Percentiles rank a stretch among this genome's conserved stretches.
Evolutionary conservation across 1,140 invertebrate species (phyloP).

Genomic region (Euglossa dilemma): DNA sequence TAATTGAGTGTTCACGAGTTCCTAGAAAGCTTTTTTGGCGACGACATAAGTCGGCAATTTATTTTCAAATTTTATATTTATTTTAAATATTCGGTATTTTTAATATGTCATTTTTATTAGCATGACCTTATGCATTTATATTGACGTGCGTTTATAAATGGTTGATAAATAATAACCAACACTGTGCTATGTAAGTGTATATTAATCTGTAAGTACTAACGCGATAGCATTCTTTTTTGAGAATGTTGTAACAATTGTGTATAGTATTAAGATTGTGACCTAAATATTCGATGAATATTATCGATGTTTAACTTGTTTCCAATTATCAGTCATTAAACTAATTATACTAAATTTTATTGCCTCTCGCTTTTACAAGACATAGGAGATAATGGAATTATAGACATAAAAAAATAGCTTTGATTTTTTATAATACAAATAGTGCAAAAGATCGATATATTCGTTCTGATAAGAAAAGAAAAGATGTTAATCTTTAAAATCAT

Average conservation of each 20-base stretch:
- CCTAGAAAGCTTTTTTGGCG: conserved; percentile 51
- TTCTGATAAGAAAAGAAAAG: neutral
- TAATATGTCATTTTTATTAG: neutral
- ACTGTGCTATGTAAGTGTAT: conserved; percentile 3
- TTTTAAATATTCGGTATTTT: conserved; percentile 24
- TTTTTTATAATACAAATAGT: neutral
- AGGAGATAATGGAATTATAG: neutral
- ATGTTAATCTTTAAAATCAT: neutral
- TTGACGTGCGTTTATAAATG: neutral
- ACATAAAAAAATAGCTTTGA: neutral
- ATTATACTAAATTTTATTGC: neutral
- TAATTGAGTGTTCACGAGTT: conserved; percentile 56
- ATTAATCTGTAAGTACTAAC: neutral
- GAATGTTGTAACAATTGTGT: neutral
- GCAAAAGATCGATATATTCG: neutral
- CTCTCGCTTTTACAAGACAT: neutral
- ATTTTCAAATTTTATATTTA: conserved; percentile 11
- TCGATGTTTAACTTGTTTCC: conserved; percentile 12
- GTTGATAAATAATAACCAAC: neutral
- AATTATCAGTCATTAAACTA: neutral
- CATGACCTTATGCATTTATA: neutral
- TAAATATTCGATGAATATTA: conserved; percentile 11
- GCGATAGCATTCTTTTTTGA: neutral
- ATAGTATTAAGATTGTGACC: neutral
- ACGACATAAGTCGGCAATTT: neutral